Conservation (phyloP, 2,888 invertebrate species). For the Autographa pulchrina region DNA sequence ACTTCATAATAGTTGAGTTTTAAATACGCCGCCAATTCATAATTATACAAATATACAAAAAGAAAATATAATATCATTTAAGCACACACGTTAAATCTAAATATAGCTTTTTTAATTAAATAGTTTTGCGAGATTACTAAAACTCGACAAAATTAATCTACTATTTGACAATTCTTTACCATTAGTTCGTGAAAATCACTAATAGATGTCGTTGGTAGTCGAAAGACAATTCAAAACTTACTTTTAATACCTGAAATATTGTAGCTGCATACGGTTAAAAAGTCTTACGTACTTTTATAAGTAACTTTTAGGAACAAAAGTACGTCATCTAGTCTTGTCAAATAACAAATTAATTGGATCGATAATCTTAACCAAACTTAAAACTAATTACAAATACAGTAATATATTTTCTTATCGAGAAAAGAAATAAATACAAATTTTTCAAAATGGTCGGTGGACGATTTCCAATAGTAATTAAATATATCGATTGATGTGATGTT, state of each 20-base stretch:
- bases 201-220: not conserved
- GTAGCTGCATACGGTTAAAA: no score
- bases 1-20: not conserved
- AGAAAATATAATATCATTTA: slow-evolving; percentile 49
- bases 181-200: not conserved
- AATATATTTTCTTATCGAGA: slow-evolving; percentile 24
- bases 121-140: slow-evolving; percentile 49
- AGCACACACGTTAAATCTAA: slow-evolving; percentile 53
- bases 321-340: not conserved
- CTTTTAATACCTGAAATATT: no score
- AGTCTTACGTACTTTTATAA: no score
- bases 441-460: slow-evolving; percentile 46
- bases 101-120: slow-evolving; percentile 32
- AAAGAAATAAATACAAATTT: slow-evolving; percentile 47
- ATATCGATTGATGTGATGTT: slow-evolving; percentile 36
- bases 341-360: slow-evolving; percentile 24
- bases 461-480: slow-evolving; percentile 44
- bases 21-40: slow-evolving; percentile 20
- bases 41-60: slow-evolving; percentile 41
- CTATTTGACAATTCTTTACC: not conserved
- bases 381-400: slow-evolving; percentile 24
- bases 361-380: slow-evolving; percentile 29
- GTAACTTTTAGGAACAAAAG: no score
- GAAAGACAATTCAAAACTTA: no score
- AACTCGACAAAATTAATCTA: slow-evolving; percentile 20